Conservation (phyloP, 2,113 vertebrate genomes). For the Cyanocitta stelleri region DNA sequence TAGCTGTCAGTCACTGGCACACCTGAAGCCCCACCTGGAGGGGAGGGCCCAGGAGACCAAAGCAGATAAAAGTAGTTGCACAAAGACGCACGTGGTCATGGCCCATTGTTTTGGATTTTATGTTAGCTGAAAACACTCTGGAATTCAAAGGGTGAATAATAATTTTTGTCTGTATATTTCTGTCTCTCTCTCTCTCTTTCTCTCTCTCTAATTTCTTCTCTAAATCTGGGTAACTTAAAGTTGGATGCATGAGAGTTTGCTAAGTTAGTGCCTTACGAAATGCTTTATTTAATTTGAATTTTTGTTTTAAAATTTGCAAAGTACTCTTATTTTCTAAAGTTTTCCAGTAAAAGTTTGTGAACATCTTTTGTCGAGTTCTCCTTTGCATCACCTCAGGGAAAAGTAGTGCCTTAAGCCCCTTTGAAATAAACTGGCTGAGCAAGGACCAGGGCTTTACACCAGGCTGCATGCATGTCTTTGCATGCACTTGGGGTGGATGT, state of each 20-base stretch:
- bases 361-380: not conserved
- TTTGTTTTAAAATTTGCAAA: not conserved
- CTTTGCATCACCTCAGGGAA: no score
- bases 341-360: not conserved
- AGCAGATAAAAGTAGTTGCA: not conserved
- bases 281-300: not conserved
- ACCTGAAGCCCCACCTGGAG: not conserved
- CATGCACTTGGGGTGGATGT: not conserved
- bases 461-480: not conserved
- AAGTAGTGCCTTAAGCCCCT: not conserved
- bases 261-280: not conserved
- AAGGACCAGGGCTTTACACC: not conserved
- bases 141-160: not conserved
- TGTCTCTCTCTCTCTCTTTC: not conserved
- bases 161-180: not conserved
- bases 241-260: not conserved
- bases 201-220: not conserved
- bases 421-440: not conserved
- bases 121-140: not conserved
- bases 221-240: not conserved
- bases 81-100: accelerated
- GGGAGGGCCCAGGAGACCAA: accelerated
- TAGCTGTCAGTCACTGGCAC: not conserved
- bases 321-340: not conserved
- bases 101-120: not conserved